Base-by-base conservation (phyloP, 1,140 invertebrate genomes). In the Bombus soroeensis region DNA sequence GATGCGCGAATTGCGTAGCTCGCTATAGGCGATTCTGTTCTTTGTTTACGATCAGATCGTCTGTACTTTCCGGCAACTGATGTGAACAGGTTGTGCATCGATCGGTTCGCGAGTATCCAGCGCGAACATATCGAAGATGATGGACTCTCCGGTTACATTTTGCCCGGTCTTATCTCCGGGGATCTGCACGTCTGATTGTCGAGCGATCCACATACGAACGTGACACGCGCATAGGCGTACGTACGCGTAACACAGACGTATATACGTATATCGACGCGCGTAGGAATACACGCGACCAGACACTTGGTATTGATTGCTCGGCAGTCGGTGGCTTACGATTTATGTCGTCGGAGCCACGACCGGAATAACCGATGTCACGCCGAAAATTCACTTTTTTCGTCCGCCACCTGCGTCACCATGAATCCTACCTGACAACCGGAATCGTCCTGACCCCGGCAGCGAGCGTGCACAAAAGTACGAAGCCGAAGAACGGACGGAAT, bases 351-450 rank as follows among this genome's bases (percentile, higher is more conserved):
- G 81, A 90, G 88, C 91, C 87, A 68, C 87, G 89, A 81, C 85
- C 89, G 84, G 88, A 89, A 92, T 89, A 89, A 90, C 91, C 86
- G 90, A 92, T 88, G 89, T 87, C 88, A 85, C 77, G 79, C 82
- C 73, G 86, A 88, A 88, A 89, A 89, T 89, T 88, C 88, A 88
- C 86, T 87, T 87, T 87, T 87, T 85, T 86, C 83, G 47, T 41
- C 62, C 62, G 43, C 79, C 83, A 88, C 87, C 87, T 88, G 85
- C 84, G 74, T 82, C 85, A 83, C 78, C 87, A 86, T 82, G 87
- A 86, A 88, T 88, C 80, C 80, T 83, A 78, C 80, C 70, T 79
- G 87, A 88, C 87, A 88, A 77, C 74, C 71, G 87, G 73, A 83
- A 86, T 83, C 87, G 84, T 41, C 59, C 84, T 39, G 84, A 74